Conservation (phyloP, 2,888 invertebrate species). For the Hecatera dysodea region DNA sequence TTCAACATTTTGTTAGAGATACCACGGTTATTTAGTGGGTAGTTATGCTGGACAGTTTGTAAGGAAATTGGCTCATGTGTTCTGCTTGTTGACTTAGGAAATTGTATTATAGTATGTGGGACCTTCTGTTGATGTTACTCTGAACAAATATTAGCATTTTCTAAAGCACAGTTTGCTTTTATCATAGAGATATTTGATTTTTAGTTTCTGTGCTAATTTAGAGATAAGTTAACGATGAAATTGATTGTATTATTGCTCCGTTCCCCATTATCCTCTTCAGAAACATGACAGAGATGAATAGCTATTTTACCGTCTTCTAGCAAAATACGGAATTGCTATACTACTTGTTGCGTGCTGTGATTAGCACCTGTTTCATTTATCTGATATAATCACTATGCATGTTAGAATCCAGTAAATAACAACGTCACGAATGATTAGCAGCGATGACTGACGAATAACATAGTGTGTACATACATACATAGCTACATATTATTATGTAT, state of each 20-base stretch:
- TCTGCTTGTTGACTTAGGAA: conserved; percentile 39
- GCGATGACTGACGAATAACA: conserved; percentile 31
- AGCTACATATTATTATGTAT: neutral
- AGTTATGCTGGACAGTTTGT: conserved; percentile 15
- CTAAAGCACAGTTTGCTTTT: no score
- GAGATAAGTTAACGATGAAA: neutral
- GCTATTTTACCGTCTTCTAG: neutral
- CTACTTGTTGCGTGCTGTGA: neutral
- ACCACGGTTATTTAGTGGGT: conserved; percentile 28
- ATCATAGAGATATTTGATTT: no score
- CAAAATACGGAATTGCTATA: neutral
- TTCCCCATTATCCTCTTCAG: neutral
- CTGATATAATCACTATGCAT: conserved; percentile 13
- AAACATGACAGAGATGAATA: neutral
- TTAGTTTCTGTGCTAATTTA: neutral
- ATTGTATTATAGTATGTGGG: conserved; percentile 4
- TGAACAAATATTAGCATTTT: no score
- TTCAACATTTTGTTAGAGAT: conserved; percentile 57
- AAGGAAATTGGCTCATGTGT: conserved; percentile 40
- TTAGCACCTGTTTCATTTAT: neutral
- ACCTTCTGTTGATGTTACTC: no score
- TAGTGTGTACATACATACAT: conserved; percentile 19
- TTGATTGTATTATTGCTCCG: neutral
- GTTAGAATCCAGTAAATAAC: conserved; percentile 27
- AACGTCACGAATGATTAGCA: conserved; percentile 35